These are phyloP conservation scores for Esperia sulphurella DNA, from an alignment of 2,888 invertebrate genomes.

Conservation along the genomic window DNA sequence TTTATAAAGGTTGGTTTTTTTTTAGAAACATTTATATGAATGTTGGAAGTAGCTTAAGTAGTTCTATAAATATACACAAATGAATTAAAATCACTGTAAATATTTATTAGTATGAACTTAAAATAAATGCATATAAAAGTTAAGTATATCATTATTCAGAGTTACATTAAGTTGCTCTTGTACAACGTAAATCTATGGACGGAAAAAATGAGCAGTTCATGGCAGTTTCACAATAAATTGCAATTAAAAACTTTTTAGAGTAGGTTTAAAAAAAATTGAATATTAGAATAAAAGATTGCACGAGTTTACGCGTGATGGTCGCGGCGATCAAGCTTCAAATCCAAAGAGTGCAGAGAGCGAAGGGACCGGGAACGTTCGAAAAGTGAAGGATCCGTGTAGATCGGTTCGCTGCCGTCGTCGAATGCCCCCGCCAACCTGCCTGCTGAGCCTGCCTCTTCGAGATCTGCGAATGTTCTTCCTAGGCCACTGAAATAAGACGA, in stretches of 20 bases:
- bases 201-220: constrained; percentile 53
- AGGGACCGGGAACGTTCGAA: constrained; percentile 91
- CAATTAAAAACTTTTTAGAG: constrained; percentile 5
- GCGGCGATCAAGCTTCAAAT: constrained; percentile 70
- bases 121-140: constrained; percentile 43
- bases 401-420: constrained; percentile 95
- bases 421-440: constrained; percentile 79
- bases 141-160: constrained; percentile 30
- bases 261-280: not conserved
- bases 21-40: not conserved
- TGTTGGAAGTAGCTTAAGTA: not conserved
- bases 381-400: constrained; percentile 94
- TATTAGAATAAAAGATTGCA: not conserved
- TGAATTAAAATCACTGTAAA: constrained; percentile 45
- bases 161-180: constrained; percentile 11
- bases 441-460: constrained; percentile 68
- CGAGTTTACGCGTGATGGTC: constrained; percentile 54
- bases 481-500: constrained; percentile 50
- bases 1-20: not conserved
- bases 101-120: constrained; percentile 68
- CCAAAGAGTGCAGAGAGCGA: constrained; percentile 82
- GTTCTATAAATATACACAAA: not conserved
- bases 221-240: constrained; percentile 34
- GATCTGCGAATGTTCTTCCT: constrained; percentile 64
- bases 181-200: constrained; percentile 27